Percentiles rank a stretch among this genome's conserved stretches.
Evolutionary conservation across 2,797 vertebrate genomes (phyloP).

Genomic region (Pseudochirops cupreus): DNA sequence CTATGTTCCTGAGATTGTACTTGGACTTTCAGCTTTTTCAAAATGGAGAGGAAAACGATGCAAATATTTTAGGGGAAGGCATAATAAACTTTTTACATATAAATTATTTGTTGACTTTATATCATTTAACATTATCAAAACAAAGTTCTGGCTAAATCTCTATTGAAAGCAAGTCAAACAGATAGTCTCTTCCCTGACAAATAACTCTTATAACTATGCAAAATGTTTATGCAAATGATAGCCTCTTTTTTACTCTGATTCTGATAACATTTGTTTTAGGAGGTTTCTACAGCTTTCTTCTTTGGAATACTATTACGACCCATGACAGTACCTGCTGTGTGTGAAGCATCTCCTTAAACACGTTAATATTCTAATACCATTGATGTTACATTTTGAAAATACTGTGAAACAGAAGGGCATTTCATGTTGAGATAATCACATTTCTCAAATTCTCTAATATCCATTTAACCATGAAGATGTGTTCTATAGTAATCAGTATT

Average conservation of each 20-base stretch:
- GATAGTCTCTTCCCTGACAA: background rate
- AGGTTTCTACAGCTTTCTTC: background rate
- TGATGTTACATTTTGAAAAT: background rate
- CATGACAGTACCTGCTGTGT: background rate
- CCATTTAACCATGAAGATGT: conserved; percentile 30
- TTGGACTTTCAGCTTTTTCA: background rate
- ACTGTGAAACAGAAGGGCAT: conserved; percentile 5
- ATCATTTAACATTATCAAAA: background rate
- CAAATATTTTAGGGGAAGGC: background rate
- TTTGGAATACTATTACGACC: conserved; percentile 12
- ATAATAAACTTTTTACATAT: background rate
- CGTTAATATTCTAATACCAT: background rate
- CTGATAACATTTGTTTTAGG: background rate
- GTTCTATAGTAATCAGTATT: conserved; percentile 10
- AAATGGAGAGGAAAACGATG: background rate
- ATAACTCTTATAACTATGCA: background rate
- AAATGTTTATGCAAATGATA: conserved; percentile 14
- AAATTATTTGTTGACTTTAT: background rate
- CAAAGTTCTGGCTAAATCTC: background rate
- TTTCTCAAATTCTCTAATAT: background rate
- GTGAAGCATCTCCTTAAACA: conserved; percentile 22
- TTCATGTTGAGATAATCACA: background rate
- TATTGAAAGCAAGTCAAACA: background rate
- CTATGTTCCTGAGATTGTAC: background rate
- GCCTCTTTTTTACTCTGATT: background rate